These are phyloP conservation scores for Rana temporaria DNA, from an alignment of 2,113 vertebrate genomes.

Conservation along the genomic window DNA sequence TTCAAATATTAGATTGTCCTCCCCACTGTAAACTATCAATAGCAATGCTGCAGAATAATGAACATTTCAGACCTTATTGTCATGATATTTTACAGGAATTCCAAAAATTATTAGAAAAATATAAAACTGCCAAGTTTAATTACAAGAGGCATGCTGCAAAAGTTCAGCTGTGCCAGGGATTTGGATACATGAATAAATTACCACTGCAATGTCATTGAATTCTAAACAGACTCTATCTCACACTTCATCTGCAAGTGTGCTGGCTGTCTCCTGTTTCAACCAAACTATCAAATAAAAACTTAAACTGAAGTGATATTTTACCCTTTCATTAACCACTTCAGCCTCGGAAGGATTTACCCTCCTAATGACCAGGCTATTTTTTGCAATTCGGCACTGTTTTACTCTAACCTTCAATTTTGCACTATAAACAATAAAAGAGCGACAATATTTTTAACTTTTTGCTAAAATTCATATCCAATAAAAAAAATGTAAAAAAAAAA, in stretches of 20 bases:
- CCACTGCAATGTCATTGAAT: constrained; percentile 36
- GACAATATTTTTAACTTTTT: no score
- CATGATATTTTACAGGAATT: constrained; percentile 11
- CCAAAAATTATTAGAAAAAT: background rate
- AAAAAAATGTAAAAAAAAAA: no score
- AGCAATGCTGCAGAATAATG: background rate
- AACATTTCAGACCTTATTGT: background rate
- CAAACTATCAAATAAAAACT: constrained; percentile 1
- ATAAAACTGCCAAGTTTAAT: background rate
- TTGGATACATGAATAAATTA: constrained; percentile 28
- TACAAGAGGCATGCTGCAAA: background rate
- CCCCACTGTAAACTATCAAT: background rate
- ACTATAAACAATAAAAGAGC: no score
- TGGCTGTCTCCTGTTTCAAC: background rate
- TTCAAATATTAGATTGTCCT: background rate
- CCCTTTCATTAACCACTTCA: background rate
- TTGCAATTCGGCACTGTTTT: no score
- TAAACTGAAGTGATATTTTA: background rate
- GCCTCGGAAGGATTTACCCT: no score
- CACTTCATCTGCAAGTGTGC: background rate
- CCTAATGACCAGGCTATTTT: no score
- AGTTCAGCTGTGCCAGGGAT: background rate
- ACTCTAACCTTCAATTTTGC: no score
- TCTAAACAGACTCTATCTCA: constrained; percentile 18
- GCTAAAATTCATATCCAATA: no score